Conservation (phyloP, 1,140 invertebrate species). For the Anastrepha obliqua region DNA sequence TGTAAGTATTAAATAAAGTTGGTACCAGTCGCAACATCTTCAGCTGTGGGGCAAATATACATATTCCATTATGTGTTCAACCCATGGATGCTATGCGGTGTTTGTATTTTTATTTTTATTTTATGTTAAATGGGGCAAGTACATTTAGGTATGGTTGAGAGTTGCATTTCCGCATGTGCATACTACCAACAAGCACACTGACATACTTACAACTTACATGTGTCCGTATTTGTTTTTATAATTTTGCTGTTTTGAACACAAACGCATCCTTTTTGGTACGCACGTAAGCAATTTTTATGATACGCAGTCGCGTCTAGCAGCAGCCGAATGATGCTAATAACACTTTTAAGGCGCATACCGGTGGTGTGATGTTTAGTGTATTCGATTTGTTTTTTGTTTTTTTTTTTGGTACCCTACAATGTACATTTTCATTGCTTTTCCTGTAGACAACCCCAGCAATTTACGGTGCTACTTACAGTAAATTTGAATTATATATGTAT, state of each 20-base stretch:
- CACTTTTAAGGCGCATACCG: slow-evolving; percentile 24
- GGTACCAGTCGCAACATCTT: neutral
- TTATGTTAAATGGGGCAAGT: slow-evolving; percentile 8
- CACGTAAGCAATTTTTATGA: slow-evolving; percentile 42
- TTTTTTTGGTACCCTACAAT: neutral
- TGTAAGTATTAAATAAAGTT: neutral
- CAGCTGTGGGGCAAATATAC: neutral
- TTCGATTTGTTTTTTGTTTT: neutral
- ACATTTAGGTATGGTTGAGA: neutral
- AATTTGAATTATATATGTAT: neutral
- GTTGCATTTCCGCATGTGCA: slow-evolving; percentile 8
- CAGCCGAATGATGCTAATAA: slow-evolving; percentile 23
- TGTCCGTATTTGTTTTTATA: neutral
- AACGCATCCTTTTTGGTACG: slow-evolving; percentile 20
- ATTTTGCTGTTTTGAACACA: neutral
- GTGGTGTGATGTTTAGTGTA: slow-evolving; percentile 1
- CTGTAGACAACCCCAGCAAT: slow-evolving; percentile 8
- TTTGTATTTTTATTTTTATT: neutral
- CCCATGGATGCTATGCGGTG: neutral
- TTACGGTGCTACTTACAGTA: neutral
- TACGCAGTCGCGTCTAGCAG: neutral
- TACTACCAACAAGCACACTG: neutral
- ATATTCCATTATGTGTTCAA: neutral
- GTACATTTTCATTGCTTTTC: neutral
- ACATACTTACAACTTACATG: neutral